These are phyloP conservation scores for Pagetopsis macropterus DNA, from an alignment of 2,797 vertebrate genomes.

Conservation along the genomic window DNA sequence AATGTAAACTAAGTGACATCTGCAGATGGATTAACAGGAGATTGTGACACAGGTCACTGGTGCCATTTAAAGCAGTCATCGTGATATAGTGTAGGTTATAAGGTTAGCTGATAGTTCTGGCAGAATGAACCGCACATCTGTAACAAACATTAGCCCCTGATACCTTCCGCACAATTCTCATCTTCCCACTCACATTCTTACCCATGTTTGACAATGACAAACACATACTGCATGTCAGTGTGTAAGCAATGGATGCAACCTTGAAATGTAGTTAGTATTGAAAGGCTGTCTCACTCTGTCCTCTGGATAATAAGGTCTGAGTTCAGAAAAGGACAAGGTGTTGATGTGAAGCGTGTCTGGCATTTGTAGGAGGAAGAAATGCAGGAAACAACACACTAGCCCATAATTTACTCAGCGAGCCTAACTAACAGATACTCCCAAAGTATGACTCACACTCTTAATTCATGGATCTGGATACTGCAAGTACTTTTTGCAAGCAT, in stretches of 20 bases:
- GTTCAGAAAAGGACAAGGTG: constrained; percentile 27
- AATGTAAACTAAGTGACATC: constrained; percentile 62
- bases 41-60: constrained; percentile 36
- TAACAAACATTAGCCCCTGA: constrained; percentile 21
- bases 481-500: constrained; percentile 30
- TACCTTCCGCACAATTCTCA: constrained; percentile 1
- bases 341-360: constrained; percentile 32
- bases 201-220: constrained; percentile 21
- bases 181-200: constrained; percentile 42
- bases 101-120: constrained; percentile 56
- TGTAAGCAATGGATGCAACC: constrained; percentile 1
- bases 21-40: constrained; percentile 43
- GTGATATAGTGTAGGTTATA: constrained; percentile 53
- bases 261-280: constrained; percentile 2
- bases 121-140: constrained; percentile 43
- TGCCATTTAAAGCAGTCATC: constrained; percentile 33
- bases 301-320: constrained; percentile 13
- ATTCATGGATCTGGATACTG: constrained; percentile 18
- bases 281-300: constrained; percentile 2
- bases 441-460: constrained; percentile 48
- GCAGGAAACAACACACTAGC: constrained; percentile 17
- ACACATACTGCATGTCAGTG: constrained; percentile 5
- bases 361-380: constrained; percentile 28
- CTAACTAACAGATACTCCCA: constrained; percentile 43
- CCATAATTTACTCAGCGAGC: constrained; percentile 22